A percentile compares a stretch with the other conserved stretches of the same genome.
phyloP scores from a whole-genome alignment of 2,113 vertebrate genomes.

The Cyanoliseus patagonus region DNA sequence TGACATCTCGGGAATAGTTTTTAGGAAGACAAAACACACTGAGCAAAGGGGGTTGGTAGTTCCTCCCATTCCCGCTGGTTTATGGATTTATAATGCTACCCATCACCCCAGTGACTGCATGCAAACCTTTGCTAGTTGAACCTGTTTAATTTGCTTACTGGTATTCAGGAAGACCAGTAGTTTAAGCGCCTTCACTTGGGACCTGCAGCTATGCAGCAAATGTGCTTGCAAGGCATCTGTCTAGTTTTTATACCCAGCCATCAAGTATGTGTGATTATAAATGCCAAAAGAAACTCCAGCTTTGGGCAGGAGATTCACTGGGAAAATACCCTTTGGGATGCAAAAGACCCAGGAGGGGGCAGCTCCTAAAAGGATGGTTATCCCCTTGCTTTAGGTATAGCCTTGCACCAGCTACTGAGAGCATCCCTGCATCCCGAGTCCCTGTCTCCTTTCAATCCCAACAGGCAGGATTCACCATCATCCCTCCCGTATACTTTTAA shows the following conservation, averaged over 20 bases:
- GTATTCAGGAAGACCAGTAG: not conserved
- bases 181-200: accelerated
- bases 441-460: not conserved
- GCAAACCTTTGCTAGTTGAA: not conserved
- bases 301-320: not conserved
- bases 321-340: not conserved
- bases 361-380: not conserved
- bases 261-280: accelerated
- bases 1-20: conserved; percentile 39
- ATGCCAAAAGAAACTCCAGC: not conserved
- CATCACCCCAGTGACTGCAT: not conserved
- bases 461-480: not conserved
- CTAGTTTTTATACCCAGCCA: not conserved
- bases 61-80: conserved; percentile 3
- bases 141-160: not conserved
- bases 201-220: not conserved
- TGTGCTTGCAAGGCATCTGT: not conserved
- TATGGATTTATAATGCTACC: not conserved
- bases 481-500: not conserved
- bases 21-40: conserved; percentile 58
- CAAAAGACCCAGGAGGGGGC: not conserved
- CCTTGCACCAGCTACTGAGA: not conserved
- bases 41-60: conserved; percentile 32
- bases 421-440: not conserved
- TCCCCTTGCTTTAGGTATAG: not conserved